Conservation (phyloP, 2,888 invertebrate genomes). For the Cosmopolites sordidus region DNA sequence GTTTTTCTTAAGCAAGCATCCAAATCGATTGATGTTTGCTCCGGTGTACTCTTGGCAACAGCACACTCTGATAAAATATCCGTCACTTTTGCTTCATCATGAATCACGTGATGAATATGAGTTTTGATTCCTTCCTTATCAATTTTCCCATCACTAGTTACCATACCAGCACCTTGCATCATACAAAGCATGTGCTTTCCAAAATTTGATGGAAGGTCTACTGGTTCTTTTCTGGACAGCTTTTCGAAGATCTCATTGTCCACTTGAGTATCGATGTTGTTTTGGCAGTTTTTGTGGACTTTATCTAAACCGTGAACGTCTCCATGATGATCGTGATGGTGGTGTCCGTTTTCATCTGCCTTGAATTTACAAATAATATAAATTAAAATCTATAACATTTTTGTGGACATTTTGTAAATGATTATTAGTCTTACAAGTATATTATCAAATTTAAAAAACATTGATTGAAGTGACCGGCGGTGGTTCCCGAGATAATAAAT, state of each 20-base stretch:
- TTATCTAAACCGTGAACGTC: conserved; percentile 7
- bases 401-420: too few species aligned
- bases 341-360: conserved; percentile 9
- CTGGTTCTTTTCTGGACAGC: conserved; percentile 3
- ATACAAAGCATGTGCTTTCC: conserved; percentile 16
- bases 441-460: too few species aligned
- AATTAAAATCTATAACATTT: too few species aligned
- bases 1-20: conserved; percentile 14
- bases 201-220: conserved; percentile 4
- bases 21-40: conserved; percentile 11
- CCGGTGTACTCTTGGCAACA: conserved; percentile 7
- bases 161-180: conserved; percentile 6
- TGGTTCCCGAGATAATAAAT: too few species aligned
- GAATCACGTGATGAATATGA: conserved; percentile 12
- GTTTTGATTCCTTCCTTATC: conserved; percentile 14
- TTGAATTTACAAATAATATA: too few species aligned
- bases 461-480: too few species aligned
- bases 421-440: too few species aligned
- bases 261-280: conserved; percentile 6
- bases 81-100: conserved; percentile 5
- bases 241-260: conserved; percentile 8
- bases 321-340: neutral
- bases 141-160: conserved; percentile 12
- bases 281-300: conserved; percentile 15
- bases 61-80: conserved; percentile 11